These are phyloP conservation scores for Hemicrepidius hirtus DNA, from an alignment of 2,888 invertebrate genomes.

Conservation along the genomic window DNA sequence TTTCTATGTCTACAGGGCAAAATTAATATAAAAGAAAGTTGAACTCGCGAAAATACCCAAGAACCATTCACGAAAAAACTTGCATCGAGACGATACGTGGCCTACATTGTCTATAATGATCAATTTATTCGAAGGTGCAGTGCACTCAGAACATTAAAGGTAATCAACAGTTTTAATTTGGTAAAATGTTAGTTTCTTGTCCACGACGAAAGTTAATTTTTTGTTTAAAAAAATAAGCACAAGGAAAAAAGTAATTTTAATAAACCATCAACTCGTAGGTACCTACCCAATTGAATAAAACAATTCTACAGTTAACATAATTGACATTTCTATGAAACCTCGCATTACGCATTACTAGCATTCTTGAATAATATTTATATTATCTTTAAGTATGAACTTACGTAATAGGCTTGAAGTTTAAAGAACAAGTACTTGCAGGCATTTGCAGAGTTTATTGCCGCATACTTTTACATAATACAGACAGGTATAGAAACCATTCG, in stretches of 20 bases:
- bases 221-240: too few relatives aligned
- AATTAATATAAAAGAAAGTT: conserved; percentile 47
- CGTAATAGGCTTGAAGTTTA: conserved; percentile 17
- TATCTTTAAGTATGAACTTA: conserved; percentile 9
- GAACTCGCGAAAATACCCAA: conserved; percentile 32
- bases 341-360: conserved; percentile 26
- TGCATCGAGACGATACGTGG: conserved; percentile 27
- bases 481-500: neutral
- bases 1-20: conserved; percentile 42
- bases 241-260: too few relatives aligned
- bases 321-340: conserved; percentile 35
- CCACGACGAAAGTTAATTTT: neutral
- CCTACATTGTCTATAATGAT: conserved; percentile 39
- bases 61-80: conserved; percentile 43
- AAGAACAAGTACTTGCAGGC: conserved; percentile 10
- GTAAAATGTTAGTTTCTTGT: neutral
- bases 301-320: conserved; percentile 11
- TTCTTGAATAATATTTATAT: conserved; percentile 35
- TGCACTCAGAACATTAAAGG: conserved; percentile 24
- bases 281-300: conserved; percentile 11
- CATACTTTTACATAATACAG: conserved; percentile 20
- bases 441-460: conserved; percentile 32
- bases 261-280: neutral
- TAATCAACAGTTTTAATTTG: conserved; percentile 31
- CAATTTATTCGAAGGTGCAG: conserved; percentile 36